These are phyloP conservation scores for Myotis vivesi DNA, from an alignment of 2,797 vertebrate species.

Conservation along the genomic window DNA sequence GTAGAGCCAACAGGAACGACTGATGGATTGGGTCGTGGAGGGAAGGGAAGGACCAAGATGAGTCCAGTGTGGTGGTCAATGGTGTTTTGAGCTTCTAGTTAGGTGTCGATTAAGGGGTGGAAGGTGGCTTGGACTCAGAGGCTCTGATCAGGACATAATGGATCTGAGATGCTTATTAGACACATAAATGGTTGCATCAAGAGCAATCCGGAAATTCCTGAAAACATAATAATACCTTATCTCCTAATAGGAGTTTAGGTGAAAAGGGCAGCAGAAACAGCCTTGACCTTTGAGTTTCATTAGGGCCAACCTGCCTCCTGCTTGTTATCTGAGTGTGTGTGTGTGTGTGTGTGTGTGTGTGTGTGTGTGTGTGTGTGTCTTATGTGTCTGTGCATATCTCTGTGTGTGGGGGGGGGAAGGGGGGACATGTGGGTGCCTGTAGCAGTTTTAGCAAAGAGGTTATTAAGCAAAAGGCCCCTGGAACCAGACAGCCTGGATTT, in stretches of 20 bases:
- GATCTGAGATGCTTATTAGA: background rate
- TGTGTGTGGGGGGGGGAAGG: accelerated
- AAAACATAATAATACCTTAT: background rate
- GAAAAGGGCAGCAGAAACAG: background rate
- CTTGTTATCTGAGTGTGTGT: background rate
- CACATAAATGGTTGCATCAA: background rate
- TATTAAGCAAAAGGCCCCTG: background rate
- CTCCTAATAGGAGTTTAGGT: no score
- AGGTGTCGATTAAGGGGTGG: accelerated
- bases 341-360: background rate
- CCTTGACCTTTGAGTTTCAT: background rate
- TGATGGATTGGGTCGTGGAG: background rate
- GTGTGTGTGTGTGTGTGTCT: background rate
- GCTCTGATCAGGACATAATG: no score
- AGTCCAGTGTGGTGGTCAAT: accelerated
- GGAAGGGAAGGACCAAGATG: background rate
- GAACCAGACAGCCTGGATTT: background rate
- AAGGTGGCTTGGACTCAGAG: background rate
- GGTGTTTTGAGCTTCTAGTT: background rate
- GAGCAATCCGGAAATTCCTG: background rate
- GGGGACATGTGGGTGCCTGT: background rate
- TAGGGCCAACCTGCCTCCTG: background rate
- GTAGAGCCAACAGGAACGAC: background rate
- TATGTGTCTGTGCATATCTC: background rate
- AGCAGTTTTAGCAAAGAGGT: background rate